phyloP scores from a whole-genome alignment of 2,113 vertebrate genomes.

The Notiomystis cincta region DNA sequence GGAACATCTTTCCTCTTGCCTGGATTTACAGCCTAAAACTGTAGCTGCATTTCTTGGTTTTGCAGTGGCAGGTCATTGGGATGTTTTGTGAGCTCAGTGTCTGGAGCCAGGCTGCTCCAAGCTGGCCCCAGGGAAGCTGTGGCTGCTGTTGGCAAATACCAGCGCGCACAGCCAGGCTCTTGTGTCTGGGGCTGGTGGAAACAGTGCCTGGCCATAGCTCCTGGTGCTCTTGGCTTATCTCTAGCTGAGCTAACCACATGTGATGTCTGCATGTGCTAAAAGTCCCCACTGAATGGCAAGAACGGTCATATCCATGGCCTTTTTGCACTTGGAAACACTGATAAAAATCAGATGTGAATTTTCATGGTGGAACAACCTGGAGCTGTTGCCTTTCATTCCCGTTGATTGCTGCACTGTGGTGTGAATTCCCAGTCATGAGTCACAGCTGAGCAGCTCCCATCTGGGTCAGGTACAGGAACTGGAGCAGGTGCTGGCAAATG shows the following conservation, averaged over 20 bases:
- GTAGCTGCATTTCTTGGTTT: neutral
- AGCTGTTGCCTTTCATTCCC: neutral
- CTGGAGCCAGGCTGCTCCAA: neutral
- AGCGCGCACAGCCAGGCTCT: neutral
- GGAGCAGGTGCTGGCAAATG: neutral
- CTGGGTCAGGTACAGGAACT: neutral
- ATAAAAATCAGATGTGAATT: neutral
- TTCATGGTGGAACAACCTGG: neutral
- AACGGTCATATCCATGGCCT: neutral
- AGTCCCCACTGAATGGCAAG: neutral
- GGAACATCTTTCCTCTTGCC: neutral
- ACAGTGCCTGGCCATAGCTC: neutral
- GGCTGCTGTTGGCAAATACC: neutral
- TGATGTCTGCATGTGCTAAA: neutral
- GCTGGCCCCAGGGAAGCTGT: neutral
- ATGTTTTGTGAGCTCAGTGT: neutral
- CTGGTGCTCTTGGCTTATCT: neutral
- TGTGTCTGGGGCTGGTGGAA: neutral
- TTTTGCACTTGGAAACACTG: neutral
- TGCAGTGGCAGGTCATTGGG: neutral
- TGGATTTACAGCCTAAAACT: constrained; percentile 3
- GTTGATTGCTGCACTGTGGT: neutral
- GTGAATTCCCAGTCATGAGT: neutral
- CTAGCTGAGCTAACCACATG: fast-evolving
- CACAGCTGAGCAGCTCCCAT: neutral